These are phyloP conservation scores for Cosmia trapezina DNA, from an alignment of 2,888 invertebrate species.

Conservation along the genomic window DNA sequence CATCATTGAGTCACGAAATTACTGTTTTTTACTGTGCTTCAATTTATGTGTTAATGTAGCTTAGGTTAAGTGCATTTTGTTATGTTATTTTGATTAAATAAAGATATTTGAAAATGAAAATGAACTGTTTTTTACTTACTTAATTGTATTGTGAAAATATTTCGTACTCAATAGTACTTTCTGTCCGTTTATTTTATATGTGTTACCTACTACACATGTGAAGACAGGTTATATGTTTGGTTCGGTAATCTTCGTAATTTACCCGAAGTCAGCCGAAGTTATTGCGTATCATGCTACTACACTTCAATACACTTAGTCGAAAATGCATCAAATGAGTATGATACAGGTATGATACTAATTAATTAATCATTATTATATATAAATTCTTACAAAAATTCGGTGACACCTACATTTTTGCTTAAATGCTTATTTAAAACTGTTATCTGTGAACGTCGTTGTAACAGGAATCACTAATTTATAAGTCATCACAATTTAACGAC, in stretches of 20 bases:
- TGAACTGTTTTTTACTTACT: not conserved
- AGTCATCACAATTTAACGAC: constrained; percentile 19
- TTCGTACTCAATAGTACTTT: constrained; percentile 6
- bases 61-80: too few relatives aligned
- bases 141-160: not conserved
- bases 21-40: too few relatives aligned
- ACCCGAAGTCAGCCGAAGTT: constrained; percentile 12
- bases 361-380: constrained; percentile 69
- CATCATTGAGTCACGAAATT: not conserved
- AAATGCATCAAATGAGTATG: constrained; percentile 88
- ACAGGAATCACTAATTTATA: constrained; percentile 27
- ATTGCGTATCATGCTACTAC: constrained; percentile 52
- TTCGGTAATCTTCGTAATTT: constrained; percentile 7
- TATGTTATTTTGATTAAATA: too few relatives aligned
- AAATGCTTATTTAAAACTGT: constrained; percentile 72
- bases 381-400: constrained; percentile 87
- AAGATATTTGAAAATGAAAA: too few relatives aligned
- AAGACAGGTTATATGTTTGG: not conserved
- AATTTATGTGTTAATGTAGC: too few relatives aligned
- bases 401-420: constrained; percentile 73
- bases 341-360: constrained; percentile 82
- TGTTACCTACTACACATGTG: not conserved
- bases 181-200: not conserved
- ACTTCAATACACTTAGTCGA: constrained; percentile 73
- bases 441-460: constrained; percentile 50